phyloP scores from a whole-genome alignment of 2,888 invertebrate genomes.

The Ethmia dodecea region DNA sequence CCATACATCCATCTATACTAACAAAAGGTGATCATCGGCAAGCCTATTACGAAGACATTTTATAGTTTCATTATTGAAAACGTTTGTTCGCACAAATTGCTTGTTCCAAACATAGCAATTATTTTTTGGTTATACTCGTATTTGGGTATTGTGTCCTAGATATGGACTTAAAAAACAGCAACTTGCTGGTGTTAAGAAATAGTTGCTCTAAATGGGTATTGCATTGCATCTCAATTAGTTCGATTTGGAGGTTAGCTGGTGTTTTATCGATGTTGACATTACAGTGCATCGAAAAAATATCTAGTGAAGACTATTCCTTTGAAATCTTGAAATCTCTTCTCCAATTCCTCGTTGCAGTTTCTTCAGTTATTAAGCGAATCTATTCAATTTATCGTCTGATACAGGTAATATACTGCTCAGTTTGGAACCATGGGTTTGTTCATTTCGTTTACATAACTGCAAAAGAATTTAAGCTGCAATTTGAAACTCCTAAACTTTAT shows the following conservation, averaged over 20 bases:
- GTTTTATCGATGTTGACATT: conserved; percentile 13
- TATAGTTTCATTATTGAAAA: conserved; percentile 15
- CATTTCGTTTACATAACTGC: not conserved
- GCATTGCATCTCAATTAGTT: conserved; percentile 18
- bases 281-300: conserved; percentile 10
- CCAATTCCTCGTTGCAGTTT: conserved; percentile 3
- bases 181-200: conserved; percentile 13
- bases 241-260: conserved; percentile 13
- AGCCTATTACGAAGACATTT: conserved; percentile 4
- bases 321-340: not conserved
- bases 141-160: conserved; percentile 12
- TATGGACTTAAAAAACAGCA: conserved; percentile 13
- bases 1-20: no score
- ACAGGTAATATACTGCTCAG: conserved; percentile 2
- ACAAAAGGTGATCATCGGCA: not conserved
- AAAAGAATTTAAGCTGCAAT: conserved; percentile 2
- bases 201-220: conserved; percentile 15
- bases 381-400: not conserved
- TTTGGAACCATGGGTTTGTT: not conserved
- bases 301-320: not conserved
- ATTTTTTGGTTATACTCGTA: conserved; percentile 15
- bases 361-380: conserved; percentile 2
- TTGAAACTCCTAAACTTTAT: no score
- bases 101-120: conserved; percentile 15
- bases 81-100: conserved; percentile 16